A percentile compares a stretch with the other conserved stretches of the same genome.
These are phyloP conservation scores for Aphrophora alni DNA, from an alignment of 2,888 invertebrate species.

Conservation along the genomic window DNA sequence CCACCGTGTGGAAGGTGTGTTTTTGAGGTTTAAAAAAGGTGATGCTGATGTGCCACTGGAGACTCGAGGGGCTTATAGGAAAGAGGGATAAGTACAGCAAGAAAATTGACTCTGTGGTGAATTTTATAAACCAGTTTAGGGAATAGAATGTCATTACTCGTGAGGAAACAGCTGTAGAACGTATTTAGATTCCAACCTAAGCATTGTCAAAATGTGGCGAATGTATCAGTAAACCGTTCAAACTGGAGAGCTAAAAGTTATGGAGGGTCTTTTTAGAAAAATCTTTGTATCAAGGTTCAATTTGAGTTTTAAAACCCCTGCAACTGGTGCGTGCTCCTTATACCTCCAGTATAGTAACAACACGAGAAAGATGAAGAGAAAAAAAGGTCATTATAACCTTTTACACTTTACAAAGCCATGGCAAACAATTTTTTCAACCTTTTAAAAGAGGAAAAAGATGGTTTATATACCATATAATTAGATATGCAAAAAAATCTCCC, in stretches of 20 bases:
- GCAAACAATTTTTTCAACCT: not conserved
- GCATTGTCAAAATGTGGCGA: slow-evolving; percentile 19
- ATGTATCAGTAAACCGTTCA: slow-evolving; percentile 14
- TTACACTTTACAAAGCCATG: not conserved
- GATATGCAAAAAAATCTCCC: too few relatives aligned
- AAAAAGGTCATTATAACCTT: not conserved
- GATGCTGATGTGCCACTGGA: slow-evolving; percentile 18
- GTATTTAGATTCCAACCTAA: slow-evolving; percentile 9
- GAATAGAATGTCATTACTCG: slow-evolving; percentile 26
- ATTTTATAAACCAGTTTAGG: slow-evolving; percentile 30
- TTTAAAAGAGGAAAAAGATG: not conserved
- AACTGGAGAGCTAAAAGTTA: slow-evolving; percentile 12
- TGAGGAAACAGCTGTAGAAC: not conserved
- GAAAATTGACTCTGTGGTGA: slow-evolving; percentile 23
- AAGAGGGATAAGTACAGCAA: slow-evolving; percentile 10
- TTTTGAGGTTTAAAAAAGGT: slow-evolving; percentile 25
- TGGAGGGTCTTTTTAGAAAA: not conserved
- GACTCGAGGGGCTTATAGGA: slow-evolving; percentile 31
- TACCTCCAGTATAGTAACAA: not conserved
- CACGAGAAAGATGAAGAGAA: not conserved
- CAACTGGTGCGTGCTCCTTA: slow-evolving; percentile 19
- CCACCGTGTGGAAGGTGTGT: too few relatives aligned
- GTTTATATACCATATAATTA: too few relatives aligned
- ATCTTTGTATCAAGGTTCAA: slow-evolving; percentile 18
- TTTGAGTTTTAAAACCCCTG: slow-evolving; percentile 11